phyloP scores from a whole-genome alignment of 2,888 invertebrate genomes.

The Cremastobaeus sp. region DNA sequence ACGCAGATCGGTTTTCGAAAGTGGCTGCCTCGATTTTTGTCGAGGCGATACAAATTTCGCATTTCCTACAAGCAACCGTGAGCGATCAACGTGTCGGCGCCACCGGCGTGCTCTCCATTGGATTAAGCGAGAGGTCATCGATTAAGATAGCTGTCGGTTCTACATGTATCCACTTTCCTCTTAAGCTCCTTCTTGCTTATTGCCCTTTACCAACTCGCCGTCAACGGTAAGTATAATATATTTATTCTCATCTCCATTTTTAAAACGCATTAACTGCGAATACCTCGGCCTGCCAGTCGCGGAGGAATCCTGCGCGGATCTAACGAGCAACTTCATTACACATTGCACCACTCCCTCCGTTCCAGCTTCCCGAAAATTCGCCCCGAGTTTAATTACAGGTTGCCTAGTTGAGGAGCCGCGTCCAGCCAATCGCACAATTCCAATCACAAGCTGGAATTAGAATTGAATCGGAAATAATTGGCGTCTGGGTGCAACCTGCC shows the following conservation, averaged over 20 bases:
- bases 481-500: conserved; percentile 12
- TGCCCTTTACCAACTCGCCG: conserved; percentile 40
- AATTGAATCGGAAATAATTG: conserved; percentile 24
- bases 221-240: conserved; percentile 47
- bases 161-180: conserved; percentile 53
- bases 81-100: conserved; percentile 56
- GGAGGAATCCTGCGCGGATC: too few relatives aligned
- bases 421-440: too few relatives aligned
- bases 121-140: conserved; percentile 73
- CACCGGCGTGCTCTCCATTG: conserved; percentile 62
- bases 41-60: conserved; percentile 27
- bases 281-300: background rate
- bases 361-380: too few relatives aligned
- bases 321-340: too few relatives aligned
- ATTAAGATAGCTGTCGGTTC: conserved; percentile 72
- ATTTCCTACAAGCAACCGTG: conserved; percentile 45
- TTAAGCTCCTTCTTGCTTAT: conserved; percentile 39
- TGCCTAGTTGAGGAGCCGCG: too few relatives aligned
- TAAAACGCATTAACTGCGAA: conserved; percentile 27
- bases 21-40: too few relatives aligned
- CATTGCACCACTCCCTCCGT: too few relatives aligned
- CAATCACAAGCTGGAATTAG: conserved; percentile 12
- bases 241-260: conserved; percentile 47
- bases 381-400: too few relatives aligned
- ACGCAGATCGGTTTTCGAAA: too few relatives aligned